Conservation (phyloP, 1,140 invertebrate species). For the Drosophila elegans region DNA sequence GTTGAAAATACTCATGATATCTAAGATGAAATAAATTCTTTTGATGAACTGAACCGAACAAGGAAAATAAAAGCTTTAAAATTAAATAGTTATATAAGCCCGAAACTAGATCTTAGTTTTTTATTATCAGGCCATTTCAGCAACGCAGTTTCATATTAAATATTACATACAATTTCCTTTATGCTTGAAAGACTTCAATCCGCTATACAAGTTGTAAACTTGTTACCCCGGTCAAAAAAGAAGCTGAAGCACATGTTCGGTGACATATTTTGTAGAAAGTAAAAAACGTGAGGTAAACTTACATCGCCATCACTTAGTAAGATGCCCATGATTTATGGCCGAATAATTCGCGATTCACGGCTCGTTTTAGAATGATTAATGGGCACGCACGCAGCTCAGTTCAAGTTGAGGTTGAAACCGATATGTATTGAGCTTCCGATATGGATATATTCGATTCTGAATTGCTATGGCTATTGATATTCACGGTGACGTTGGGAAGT, state of each 20-base stretch:
- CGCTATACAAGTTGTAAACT: neutral
- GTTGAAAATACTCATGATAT: no score
- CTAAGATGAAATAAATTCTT: no score
- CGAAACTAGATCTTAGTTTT: no score
- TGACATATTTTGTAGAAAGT: conserved; percentile 20
- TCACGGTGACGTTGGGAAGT: conserved; percentile 41
- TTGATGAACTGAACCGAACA: no score
- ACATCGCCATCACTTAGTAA: conserved; percentile 81
- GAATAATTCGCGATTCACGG: conserved; percentile 37
- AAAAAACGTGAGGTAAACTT: conserved; percentile 57
- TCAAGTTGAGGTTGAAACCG: conserved; percentile 25
- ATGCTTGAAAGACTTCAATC: neutral
- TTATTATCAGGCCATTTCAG: no score
- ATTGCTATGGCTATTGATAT: conserved; percentile 41
- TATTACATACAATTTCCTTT: neutral
- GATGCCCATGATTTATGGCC: conserved; percentile 76
- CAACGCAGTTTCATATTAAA: neutral
- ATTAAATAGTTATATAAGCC: no score
- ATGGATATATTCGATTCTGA: conserved; percentile 17
- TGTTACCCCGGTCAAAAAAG: neutral
- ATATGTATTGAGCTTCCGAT: conserved; percentile 4
- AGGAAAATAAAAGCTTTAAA: no score
- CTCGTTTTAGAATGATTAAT: conserved; percentile 57
- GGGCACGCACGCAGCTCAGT: conserved; percentile 33
- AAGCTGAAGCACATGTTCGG: conserved; percentile 9